Evolutionary conservation across 1,140 invertebrate species (phyloP).

Genomic region (Neuroterus valhalla): DNA sequence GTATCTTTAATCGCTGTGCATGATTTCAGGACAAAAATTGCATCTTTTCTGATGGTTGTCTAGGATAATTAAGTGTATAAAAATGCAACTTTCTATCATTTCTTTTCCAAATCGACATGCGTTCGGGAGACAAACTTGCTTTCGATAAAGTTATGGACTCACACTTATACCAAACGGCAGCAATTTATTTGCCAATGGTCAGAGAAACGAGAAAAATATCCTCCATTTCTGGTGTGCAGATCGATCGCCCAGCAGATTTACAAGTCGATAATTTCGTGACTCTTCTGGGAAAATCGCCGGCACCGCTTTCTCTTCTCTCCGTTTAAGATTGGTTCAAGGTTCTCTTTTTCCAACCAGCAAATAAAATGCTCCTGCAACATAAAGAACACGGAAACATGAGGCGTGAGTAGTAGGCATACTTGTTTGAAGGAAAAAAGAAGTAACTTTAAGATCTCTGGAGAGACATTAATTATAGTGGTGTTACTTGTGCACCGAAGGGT

Average conservation of each 20-base stretch:
- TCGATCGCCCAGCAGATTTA: conserved; percentile 49
- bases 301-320: conserved; percentile 61
- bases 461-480: too few relatives aligned
- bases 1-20: too few relatives aligned
- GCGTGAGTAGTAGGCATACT: too few relatives aligned
- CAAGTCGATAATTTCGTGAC: conserved; percentile 59
- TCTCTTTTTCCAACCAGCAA: conserved; percentile 46
- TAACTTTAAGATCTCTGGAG: too few relatives aligned
- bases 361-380: conserved; percentile 26
- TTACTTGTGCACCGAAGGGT: too few relatives aligned
- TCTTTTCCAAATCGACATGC: too few relatives aligned
- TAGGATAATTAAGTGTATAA: too few relatives aligned
- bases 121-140: background rate
- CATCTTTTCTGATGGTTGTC: too few relatives aligned
- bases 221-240: conserved; percentile 16
- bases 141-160: conserved; percentile 2
- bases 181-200: conserved; percentile 37
- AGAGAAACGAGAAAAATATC: conserved; percentile 42
- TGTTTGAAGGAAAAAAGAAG: too few relatives aligned
- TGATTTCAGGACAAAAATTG: too few relatives aligned
- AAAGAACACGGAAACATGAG: conserved; percentile 7
- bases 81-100: too few relatives aligned
- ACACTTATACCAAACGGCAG: conserved; percentile 10
- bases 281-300: conserved; percentile 62
- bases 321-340: conserved; percentile 59